A percentile compares a stretch with the other conserved stretches of the same genome.
phyloP scores from a whole-genome alignment of 2,113 vertebrate species.

The Leptobrachium ailaonicum region DNA sequence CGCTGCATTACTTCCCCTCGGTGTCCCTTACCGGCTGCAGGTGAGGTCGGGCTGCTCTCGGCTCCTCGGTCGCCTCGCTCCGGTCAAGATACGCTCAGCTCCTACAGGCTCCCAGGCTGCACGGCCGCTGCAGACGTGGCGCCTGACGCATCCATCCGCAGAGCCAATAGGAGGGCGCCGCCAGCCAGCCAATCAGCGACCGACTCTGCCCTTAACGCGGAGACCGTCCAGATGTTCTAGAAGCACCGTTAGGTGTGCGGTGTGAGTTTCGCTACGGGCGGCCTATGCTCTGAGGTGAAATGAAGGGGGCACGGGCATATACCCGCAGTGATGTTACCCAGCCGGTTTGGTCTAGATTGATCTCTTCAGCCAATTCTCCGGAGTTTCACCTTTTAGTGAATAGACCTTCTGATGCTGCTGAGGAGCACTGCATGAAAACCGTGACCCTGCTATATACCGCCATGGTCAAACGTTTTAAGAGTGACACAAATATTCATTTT shows the following conservation, averaged over 20 bases:
- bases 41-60: neutral
- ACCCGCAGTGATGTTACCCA: no score
- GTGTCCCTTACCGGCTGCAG: neutral
- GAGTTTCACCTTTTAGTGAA: no score
- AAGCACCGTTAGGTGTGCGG: constrained; percentile 39
- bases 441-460: no score
- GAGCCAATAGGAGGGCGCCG: constrained; percentile 30
- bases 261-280: neutral
- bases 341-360: no score
- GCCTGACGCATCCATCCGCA: constrained; percentile 58
- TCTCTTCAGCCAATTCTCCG: no score
- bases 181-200: constrained; percentile 46
- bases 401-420: no score
- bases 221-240: constrained; percentile 40
- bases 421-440: no score
- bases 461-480: no score
- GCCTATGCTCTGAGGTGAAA: no score
- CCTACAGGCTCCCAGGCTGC: constrained; percentile 1
- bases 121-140: constrained; percentile 69
- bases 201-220: constrained; percentile 24
- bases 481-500: no score
- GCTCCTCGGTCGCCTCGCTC: neutral
- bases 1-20: neutral
- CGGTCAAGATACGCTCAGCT: neutral
- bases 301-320: no score